Base-by-base conservation (phyloP, 1,140 invertebrate species). In the Macrosteles quadrilineatus region DNA sequence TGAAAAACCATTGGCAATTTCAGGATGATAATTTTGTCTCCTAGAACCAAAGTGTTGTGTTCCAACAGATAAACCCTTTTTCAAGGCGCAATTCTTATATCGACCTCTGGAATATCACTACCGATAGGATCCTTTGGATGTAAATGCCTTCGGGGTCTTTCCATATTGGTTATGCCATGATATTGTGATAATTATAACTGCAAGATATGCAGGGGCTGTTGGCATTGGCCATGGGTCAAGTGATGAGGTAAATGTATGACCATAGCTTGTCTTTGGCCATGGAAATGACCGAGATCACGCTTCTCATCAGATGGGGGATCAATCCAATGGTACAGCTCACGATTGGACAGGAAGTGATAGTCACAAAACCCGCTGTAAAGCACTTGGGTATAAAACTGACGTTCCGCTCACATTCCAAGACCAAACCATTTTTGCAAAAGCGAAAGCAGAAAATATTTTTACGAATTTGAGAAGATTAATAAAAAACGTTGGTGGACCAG, bases 41-140 rank as follows among this genome's bases (percentile, higher is more conserved):
- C n/a, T n/a, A n/a, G n/a, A n/a, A n/a, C n/a, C n/a, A n/a, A n/a
- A n/a, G n/a, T n/a, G n/a, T n/a, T n/a, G n/a, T n/a, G n/a, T n/a
- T n/a, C n/a, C n/a, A n/a, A n/a, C n/a, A n/a, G n/a, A n/a, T n/a
- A n/a, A n/a, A n/a, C n/a, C n/a, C n/a, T n/a, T n/a, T n/a, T n/a
- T 9, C 36, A 40, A 17, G 36, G 36, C 36, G 6, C 36, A 17
- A 40, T 40, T 40, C 36, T 40, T 6, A 40, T 6, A 40, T 40
- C 36, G 36, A 50, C 47, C 47, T 50, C 4, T 50, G 47, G 47
- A 50, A 50, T n/a, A 50, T 50, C 47, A 21, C 47, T n/a, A 9
- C 4, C n/a, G 47, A 50, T 21, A n/a, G 21, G 47, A 50, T 50
- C 47, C 14, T 50, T 21, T 19, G n/a, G 21, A 50, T 50, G 47